These are phyloP conservation scores for Ficedula albicollis DNA, from an alignment of 2,797 vertebrate species.

Conservation along the genomic window DNA sequence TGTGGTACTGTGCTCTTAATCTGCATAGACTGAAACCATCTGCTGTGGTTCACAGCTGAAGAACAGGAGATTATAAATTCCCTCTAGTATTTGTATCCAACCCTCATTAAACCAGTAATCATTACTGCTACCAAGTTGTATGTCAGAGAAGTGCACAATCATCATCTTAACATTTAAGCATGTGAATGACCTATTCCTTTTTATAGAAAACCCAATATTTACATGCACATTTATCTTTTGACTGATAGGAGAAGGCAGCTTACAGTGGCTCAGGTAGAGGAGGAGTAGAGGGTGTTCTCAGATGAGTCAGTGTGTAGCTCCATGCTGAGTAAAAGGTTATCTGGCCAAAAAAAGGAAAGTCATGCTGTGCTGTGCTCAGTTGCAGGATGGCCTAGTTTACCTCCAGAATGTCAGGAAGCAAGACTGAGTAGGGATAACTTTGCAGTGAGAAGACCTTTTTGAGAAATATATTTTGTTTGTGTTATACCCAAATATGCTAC, in stretches of 20 bases:
- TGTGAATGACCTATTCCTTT: neutral
- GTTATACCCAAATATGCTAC: neutral
- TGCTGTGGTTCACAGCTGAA: slow-evolving; percentile 37
- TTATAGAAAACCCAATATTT: neutral
- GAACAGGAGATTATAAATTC: slow-evolving; percentile 16
- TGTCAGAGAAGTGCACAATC: neutral
- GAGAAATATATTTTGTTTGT: neutral
- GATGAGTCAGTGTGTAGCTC: neutral
- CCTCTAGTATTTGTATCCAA: neutral
- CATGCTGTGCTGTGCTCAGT: neutral
- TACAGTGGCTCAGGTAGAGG: neutral
- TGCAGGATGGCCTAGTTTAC: neutral
- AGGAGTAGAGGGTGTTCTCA: neutral
- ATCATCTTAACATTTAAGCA: neutral
- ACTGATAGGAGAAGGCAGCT: neutral
- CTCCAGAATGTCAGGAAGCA: neutral
- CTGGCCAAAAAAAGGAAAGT: neutral
- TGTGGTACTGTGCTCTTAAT: slow-evolving; percentile 51
- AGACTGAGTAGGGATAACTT: neutral
- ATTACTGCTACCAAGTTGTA: neutral
- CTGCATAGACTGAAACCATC: slow-evolving; percentile 57
- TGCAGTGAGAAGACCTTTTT: neutral
- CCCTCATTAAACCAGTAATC: slow-evolving; percentile 10
- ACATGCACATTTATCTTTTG: neutral
- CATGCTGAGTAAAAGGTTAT: neutral